phyloP scores from a whole-genome alignment of 2,113 vertebrate genomes.

The Elanus axillaris region DNA sequence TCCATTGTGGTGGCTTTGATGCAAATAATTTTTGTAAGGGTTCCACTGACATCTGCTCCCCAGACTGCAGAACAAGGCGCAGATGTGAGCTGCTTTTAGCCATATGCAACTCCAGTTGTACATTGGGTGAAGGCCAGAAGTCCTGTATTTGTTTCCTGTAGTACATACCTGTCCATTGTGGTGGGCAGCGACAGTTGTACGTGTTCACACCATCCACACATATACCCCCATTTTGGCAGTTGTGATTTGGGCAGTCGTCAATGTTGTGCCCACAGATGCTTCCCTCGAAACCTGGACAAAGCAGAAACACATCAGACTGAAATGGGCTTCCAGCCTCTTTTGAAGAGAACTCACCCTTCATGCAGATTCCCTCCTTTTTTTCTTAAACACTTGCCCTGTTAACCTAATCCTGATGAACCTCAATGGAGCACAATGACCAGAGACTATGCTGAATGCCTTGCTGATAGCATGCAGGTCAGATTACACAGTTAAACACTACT shows the following conservation, averaged over 20 bases:
- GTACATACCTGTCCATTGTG: slow-evolving; percentile 90
- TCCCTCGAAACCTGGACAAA: slow-evolving; percentile 85
- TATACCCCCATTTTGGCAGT: slow-evolving; percentile 87
- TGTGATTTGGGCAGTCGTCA: slow-evolving; percentile 89
- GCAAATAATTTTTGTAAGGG: neutral
- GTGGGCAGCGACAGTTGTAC: slow-evolving; percentile 94
- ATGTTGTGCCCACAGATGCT: slow-evolving; percentile 88
- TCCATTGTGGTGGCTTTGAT: neutral
- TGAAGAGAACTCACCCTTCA: neutral
- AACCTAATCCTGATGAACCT: neutral
- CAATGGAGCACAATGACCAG: fast-evolving
- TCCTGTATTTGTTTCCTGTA: fast-evolving
- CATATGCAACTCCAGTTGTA: fast-evolving
- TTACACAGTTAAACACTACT: neutral
- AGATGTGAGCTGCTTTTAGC: neutral
- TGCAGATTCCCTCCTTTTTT: neutral
- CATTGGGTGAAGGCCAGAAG: neutral
- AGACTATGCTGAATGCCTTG: neutral
- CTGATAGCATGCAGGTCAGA: neutral
- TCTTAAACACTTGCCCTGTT: neutral
- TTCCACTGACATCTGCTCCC: neutral
- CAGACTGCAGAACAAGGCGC: neutral
- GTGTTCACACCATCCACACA: slow-evolving; percentile 96
- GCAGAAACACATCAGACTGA: neutral
- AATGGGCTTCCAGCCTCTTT: neutral